These are phyloP conservation scores for Macropodus opercularis DNA, from an alignment of 2,797 vertebrate species.

Conservation along the genomic window DNA sequence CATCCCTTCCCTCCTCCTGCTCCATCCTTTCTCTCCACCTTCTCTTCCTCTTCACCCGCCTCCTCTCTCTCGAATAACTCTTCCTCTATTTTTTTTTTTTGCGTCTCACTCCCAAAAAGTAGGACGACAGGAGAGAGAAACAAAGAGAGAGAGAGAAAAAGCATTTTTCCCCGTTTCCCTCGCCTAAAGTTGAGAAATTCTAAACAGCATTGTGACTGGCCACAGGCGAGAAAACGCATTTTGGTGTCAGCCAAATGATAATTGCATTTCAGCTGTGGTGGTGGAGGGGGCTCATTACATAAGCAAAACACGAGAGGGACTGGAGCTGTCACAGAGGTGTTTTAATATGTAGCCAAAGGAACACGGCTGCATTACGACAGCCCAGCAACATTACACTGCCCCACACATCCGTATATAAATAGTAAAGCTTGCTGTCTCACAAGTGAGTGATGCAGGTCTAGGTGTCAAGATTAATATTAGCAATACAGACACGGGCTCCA, in stretches of 20 bases:
- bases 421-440: too few relatives aligned
- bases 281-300: conserved; percentile 61
- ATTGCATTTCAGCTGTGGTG: conserved; percentile 60
- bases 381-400: conserved; percentile 24
- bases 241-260: conserved; percentile 70
- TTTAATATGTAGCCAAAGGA: conserved; percentile 52
- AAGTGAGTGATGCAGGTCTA: background rate
- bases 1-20: conserved; percentile 5
- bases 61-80: conserved; percentile 29
- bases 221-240: conserved; percentile 67
- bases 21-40: conserved; percentile 14
- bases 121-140: conserved; percentile 50
- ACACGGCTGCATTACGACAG: conserved; percentile 17
- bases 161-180: conserved; percentile 9
- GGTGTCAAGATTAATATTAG: background rate
- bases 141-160: conserved; percentile 1
- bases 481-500: too few relatives aligned
- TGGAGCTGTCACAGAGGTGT: conserved; percentile 52
- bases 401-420: background rate
- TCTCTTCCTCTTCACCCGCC: conserved; percentile 12
- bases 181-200: conserved; percentile 69
- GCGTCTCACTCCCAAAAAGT: conserved; percentile 57
- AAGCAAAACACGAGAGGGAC: conserved; percentile 62
- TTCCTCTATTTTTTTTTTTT: conserved; percentile 49
- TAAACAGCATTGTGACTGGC: conserved; percentile 71